Percentiles rank a stretch among this genome's conserved stretches.
phyloP scores from a whole-genome alignment of 1,140 invertebrate genomes.

The Amphibalanus amphitrite region DNA sequence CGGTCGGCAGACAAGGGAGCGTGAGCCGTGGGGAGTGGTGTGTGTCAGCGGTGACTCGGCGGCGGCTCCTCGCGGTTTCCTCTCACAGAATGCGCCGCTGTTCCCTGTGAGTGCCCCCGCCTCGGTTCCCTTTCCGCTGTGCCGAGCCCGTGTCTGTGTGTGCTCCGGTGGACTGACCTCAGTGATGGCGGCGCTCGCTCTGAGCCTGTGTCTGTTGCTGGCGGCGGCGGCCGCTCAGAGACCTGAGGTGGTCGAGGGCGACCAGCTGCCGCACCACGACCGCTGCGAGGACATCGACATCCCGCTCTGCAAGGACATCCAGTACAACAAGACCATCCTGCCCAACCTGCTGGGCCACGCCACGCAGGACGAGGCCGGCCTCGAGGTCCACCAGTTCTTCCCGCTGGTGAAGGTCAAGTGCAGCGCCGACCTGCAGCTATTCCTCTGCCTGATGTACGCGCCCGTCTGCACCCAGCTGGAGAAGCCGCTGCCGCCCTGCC shows the following conservation, averaged over 20 bases:
- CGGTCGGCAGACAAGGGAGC: too few species aligned
- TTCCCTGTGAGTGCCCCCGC: too few species aligned
- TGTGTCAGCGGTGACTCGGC: too few species aligned
- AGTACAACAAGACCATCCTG: constrained; percentile 91
- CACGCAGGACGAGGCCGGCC: constrained; percentile 85
- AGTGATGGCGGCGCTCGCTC: too few species aligned
- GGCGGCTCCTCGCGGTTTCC: too few species aligned
- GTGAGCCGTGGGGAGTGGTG: too few species aligned
- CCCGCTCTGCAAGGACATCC: constrained; percentile 75
- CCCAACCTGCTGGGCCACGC: constrained; percentile 84
- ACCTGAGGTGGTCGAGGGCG: constrained; percentile 22
- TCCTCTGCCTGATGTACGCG: constrained; percentile 87
- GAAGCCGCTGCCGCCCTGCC: constrained; percentile 74
- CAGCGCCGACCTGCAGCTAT: constrained; percentile 82
- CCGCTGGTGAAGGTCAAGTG: constrained; percentile 93
- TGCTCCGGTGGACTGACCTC: too few species aligned
- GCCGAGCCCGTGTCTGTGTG: too few species aligned
- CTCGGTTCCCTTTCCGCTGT: too few species aligned
- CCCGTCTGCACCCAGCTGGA: constrained; percentile 91
- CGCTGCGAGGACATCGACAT: constrained; percentile 86
- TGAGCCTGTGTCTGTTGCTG: too few species aligned
- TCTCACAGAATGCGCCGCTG: too few species aligned
- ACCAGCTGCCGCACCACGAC: constrained; percentile 48
- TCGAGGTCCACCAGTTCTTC: constrained; percentile 83
- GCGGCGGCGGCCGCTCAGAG: neutral